These are phyloP conservation scores for Chelidonichthys spinosus DNA, from an alignment of 2,797 vertebrate genomes.

Conservation along the genomic window DNA sequence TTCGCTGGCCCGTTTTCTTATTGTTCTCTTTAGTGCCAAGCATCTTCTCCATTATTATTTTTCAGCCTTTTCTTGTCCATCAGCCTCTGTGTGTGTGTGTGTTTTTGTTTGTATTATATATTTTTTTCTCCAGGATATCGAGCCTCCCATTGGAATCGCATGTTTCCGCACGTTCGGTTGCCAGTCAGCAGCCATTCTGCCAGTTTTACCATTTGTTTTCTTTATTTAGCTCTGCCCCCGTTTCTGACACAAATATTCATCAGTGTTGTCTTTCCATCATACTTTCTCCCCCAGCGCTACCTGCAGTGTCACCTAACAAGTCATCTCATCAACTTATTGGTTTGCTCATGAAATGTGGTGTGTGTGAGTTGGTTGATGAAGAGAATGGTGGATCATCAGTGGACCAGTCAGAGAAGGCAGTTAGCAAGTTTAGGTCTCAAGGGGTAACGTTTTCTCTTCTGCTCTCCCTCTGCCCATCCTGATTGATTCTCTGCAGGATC, in stretches of 20 bases:
- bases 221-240: slow-evolving; percentile 55
- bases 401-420: slow-evolving; percentile 10
- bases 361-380: slow-evolving; percentile 5
- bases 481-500: slow-evolving; percentile 78
- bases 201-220: slow-evolving; percentile 51
- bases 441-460: neutral
- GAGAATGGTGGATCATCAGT: slow-evolving; percentile 9
- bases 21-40: slow-evolving; percentile 35
- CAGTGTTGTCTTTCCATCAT: slow-evolving; percentile 54
- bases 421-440: neutral
- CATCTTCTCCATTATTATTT: slow-evolving; percentile 45
- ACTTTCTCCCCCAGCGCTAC: slow-evolving; percentile 54
- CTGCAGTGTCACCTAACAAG: slow-evolving; percentile 66
- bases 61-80: slow-evolving; percentile 54
- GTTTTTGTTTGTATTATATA: neutral
- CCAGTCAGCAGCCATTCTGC: slow-evolving; percentile 55
- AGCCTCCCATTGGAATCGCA: slow-evolving; percentile 75
- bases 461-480: neutral
- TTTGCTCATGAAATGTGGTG: slow-evolving; percentile 41
- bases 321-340: slow-evolving; percentile 67
- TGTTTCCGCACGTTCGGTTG: slow-evolving; percentile 77
- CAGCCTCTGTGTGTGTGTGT: slow-evolving; percentile 24
- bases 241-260: slow-evolving; percentile 38
- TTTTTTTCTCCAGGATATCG: slow-evolving; percentile 66
- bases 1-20: slow-evolving; percentile 26